Evolutionary conservation across 2,797 vertebrate genomes (phyloP).

Genomic region (Petrocephalus schoutedeni): DNA sequence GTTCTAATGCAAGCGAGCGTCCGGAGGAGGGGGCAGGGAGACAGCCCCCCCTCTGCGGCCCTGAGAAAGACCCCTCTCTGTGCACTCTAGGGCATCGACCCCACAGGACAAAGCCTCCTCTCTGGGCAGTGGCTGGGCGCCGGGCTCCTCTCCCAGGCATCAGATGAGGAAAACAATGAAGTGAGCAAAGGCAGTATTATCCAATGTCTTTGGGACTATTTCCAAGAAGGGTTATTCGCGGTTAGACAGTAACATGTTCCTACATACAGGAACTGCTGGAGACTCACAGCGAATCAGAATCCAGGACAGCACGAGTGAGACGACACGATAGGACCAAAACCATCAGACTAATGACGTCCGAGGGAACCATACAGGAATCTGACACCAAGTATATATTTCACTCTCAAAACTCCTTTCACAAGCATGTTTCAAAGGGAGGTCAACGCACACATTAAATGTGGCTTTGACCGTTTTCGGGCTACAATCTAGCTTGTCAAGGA

Average conservation of each 20-base stretch:
- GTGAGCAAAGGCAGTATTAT: background rate
- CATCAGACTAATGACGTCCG: background rate
- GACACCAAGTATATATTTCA: background rate
- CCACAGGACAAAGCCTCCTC: background rate
- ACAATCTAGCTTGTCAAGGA: too few relatives aligned
- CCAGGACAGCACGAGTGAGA: background rate
- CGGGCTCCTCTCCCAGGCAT: background rate
- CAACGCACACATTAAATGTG: too few relatives aligned
- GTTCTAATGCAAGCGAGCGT: background rate
- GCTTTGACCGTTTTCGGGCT: too few relatives aligned
- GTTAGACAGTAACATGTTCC: background rate
- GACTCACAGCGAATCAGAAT: background rate
- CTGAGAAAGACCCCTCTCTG: constrained; percentile 27
- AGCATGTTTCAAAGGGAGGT: too few relatives aligned
- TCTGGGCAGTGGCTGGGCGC: background rate
- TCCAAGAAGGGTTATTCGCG: background rate
- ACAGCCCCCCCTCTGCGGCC: background rate
- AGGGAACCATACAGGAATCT: background rate
- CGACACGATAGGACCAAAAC: background rate
- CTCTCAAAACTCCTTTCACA: background rate
- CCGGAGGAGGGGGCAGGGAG: background rate
- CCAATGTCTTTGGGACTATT: background rate
- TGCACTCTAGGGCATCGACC: background rate
- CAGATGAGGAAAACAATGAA: background rate
- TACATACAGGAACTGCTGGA: background rate